These are phyloP conservation scores for Acronicta aceris DNA, from an alignment of 2,888 invertebrate genomes.

Conservation along the genomic window DNA sequence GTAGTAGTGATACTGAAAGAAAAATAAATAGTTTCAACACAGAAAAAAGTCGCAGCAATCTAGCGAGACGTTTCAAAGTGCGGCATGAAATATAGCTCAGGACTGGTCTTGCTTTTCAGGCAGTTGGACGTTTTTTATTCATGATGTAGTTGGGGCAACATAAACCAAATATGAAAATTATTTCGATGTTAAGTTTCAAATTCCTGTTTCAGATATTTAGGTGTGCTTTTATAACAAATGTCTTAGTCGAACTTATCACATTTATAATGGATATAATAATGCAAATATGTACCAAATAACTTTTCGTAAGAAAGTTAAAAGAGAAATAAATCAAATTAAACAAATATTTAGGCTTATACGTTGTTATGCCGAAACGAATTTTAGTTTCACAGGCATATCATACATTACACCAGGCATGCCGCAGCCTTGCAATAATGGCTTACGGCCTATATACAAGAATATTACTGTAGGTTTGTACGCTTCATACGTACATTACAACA, in stretches of 20 bases:
- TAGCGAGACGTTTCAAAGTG: conserved; percentile 58
- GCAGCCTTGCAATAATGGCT: conserved; percentile 27
- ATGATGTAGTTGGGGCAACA: neutral
- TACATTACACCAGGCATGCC: conserved; percentile 28
- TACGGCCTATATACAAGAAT: too few species aligned
- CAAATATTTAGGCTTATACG: conserved; percentile 13
- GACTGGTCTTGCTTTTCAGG: conserved; percentile 52
- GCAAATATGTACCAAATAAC: too few species aligned
- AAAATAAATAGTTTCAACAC: conserved; percentile 12
- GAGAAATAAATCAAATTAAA: conserved; percentile 28
- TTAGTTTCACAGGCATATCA: conserved; percentile 31
- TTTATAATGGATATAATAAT: too few species aligned
- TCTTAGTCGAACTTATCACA: too few species aligned
- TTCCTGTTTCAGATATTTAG: too few species aligned
- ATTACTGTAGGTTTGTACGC: conserved; percentile 26
- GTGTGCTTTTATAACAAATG: too few species aligned
- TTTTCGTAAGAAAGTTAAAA: conserved; percentile 4
- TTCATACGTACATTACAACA: conserved; percentile 15
- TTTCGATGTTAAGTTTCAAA: too few species aligned
- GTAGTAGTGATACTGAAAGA: too few species aligned
- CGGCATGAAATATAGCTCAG: conserved; percentile 62
- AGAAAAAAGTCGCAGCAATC: conserved; percentile 49
- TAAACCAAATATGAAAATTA: neutral
- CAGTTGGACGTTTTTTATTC: conserved; percentile 33
- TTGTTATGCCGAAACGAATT: conserved; percentile 13